A percentile compares a stretch with the other conserved stretches of the same genome.
phyloP scores from a whole-genome alignment of 2,797 vertebrate species.

The Melanotaenia nigrans region DNA sequence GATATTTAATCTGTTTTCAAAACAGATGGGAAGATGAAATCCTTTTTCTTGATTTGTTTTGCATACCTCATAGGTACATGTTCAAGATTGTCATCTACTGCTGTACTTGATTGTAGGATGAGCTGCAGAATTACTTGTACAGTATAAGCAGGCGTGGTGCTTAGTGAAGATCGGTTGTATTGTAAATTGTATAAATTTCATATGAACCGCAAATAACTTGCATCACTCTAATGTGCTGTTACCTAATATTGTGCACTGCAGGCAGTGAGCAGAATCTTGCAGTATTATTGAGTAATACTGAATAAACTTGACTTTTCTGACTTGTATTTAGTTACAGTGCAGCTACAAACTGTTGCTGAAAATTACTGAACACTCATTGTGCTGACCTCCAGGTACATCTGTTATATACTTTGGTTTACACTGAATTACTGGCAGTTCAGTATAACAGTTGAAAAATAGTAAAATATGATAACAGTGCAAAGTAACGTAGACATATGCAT shows the following conservation, averaged over 20 bases:
- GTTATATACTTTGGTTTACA: conserved; percentile 58
- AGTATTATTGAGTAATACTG: conserved; percentile 70
- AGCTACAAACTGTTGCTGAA: conserved; percentile 66
- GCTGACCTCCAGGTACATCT: conserved; percentile 61
- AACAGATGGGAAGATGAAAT: conserved; percentile 33
- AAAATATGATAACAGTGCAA: conserved; percentile 48
- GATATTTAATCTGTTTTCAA: conserved; percentile 24
- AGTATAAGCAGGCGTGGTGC: conserved; percentile 42
- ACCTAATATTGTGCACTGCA: conserved; percentile 69
- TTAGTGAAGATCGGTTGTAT: conserved; percentile 49
- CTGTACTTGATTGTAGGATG: conserved; percentile 56
- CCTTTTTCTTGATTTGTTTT: conserved; percentile 53
- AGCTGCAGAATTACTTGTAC: conserved; percentile 32
- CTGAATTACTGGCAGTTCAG: conserved; percentile 52
- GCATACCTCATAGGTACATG: conserved; percentile 45
- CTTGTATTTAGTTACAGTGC: conserved; percentile 70
- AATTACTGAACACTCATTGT: conserved; percentile 56
- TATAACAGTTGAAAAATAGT: conserved; percentile 37
- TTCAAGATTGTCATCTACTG: conserved; percentile 59
- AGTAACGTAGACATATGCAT: conserved; percentile 51
- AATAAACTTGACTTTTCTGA: conserved; percentile 58
- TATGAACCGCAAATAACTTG: conserved; percentile 60
- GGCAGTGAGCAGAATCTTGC: conserved; percentile 70
- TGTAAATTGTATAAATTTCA: conserved; percentile 70
- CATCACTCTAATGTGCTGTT: conserved; percentile 61